A percentile compares a stretch with the other conserved stretches of the same genome.
phyloP scores from a whole-genome alignment of 2,113 vertebrate genomes.

The Rhea americana region DNA sequence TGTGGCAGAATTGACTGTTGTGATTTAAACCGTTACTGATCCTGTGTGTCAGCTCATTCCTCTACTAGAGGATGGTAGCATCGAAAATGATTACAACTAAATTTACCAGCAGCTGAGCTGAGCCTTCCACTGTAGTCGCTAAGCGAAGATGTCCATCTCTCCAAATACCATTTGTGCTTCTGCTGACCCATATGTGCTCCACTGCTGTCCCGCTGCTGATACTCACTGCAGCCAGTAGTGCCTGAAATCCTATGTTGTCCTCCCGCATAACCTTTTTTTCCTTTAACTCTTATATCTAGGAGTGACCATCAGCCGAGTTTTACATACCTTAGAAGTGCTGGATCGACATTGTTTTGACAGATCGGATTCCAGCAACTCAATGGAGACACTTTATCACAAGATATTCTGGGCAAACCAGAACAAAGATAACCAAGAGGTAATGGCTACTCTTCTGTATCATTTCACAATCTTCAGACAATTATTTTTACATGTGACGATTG shows the following conservation, averaged over 20 bases:
- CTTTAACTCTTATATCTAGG: conserved; percentile 31
- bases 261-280: not conserved
- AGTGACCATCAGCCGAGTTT: conserved; percentile 78
- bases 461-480: not conserved
- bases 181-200: not conserved
- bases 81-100: not conserved
- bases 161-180: too few species aligned
- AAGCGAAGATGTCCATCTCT: not conserved
- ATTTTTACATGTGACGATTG: not conserved
- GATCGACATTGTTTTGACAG: conserved; percentile 80
- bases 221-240: not conserved
- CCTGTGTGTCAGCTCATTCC: not conserved
- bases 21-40: not conserved
- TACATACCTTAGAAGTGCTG: conserved; percentile 79
- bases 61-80: not conserved
- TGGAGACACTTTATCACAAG: conserved; percentile 80
- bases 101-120: not conserved
- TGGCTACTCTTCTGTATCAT: not conserved
- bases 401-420: conserved; percentile 80
- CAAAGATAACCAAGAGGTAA: conserved; percentile 81
- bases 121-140: not conserved
- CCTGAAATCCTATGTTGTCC: not conserved
- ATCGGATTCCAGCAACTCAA: conserved; percentile 80
- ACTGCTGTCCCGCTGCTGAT: too few species aligned
- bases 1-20: not conserved